Conservation (phyloP, 2,797 vertebrate genomes). For the Acrossocheilus fasciatus region DNA sequence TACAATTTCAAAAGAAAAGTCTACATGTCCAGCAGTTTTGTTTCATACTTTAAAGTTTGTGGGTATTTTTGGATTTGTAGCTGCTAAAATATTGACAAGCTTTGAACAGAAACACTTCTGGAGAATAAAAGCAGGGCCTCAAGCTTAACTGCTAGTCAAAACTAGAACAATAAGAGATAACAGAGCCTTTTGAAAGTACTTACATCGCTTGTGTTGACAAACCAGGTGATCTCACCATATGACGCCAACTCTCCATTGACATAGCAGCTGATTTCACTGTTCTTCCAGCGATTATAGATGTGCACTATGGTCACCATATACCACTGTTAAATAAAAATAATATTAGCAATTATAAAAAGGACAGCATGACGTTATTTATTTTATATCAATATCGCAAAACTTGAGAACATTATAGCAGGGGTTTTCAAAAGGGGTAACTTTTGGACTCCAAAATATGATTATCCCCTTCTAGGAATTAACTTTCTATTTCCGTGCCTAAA, state of each 20-base stretch:
- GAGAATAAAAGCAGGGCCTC: neutral
- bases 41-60: neutral
- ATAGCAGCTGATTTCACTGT: slow-evolving; percentile 96
- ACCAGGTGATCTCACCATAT: slow-evolving; percentile 96
- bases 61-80: slow-evolving; percentile 5
- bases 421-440: neutral
- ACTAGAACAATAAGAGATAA: slow-evolving; percentile 31
- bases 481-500: neutral
- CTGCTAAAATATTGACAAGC: slow-evolving; percentile 24
- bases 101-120: slow-evolving; percentile 1
- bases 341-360: slow-evolving; percentile 11
- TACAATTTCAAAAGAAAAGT: neutral
- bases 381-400: neutral
- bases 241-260: slow-evolving; percentile 97
- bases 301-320: slow-evolving; percentile 98
- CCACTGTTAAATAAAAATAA: slow-evolving; percentile 81
- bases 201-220: slow-evolving; percentile 97
- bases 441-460: neutral
- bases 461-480: neutral
- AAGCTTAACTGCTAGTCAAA: neutral
- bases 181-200: slow-evolving; percentile 69
- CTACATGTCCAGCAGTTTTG: neutral
- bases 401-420: neutral
- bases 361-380: slow-evolving; percentile 32
- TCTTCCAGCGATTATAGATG: slow-evolving; percentile 98